Base-by-base conservation (phyloP, 2,888 invertebrate genomes). In the Pristionchus japonicus region DNA sequence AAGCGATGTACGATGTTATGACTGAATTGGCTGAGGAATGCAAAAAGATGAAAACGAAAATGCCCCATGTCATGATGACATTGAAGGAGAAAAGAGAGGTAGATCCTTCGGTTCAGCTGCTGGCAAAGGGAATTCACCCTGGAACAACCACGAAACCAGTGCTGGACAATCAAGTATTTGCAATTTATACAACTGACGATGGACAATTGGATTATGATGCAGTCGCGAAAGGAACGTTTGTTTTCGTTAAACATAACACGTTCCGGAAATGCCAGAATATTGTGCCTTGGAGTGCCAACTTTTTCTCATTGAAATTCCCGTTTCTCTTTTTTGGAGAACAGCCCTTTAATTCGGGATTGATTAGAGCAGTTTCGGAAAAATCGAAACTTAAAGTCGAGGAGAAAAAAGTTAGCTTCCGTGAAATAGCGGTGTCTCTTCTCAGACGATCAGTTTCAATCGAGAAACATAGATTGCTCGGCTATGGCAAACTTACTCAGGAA, bases 181-280 rank as follows among this genome's bases (percentile, higher is more conserved):
- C 70, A 2, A 70, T 70, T 70, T 70, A 70, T n/a, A 70, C 70
- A 17, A 70, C 70, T n/a, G 70, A 70, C 23, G 70, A 70, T 37
- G 70, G 70, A 40, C 70, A 70, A 20, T 20, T 70, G 7, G 70
- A 70, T 17, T 31, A 37, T 13, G 37, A 70, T 6, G 70, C 37
- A 7, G 17, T 70, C 1, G 70, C 70, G 17, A 70, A 37, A 70
- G 70, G 70, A 31, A 70, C 70, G 20, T 70, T 70, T 20, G 70
- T 70, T 7, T 70, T 37, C 23, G 17, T n/a, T 6, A 15, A 37
- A 9, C 70, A 70, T n/a, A 70, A 20, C 37, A 70, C 11, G 4
- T 20, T 17, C 17, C 34, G 70, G 20, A 40, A 34, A n/a, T 70
- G 70, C 37, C n/a, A 37, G 11, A 70, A 34, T 20, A 70, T 70